These are phyloP conservation scores for Sialia sialis DNA, from an alignment of 2,113 vertebrate species.

Conservation along the genomic window DNA sequence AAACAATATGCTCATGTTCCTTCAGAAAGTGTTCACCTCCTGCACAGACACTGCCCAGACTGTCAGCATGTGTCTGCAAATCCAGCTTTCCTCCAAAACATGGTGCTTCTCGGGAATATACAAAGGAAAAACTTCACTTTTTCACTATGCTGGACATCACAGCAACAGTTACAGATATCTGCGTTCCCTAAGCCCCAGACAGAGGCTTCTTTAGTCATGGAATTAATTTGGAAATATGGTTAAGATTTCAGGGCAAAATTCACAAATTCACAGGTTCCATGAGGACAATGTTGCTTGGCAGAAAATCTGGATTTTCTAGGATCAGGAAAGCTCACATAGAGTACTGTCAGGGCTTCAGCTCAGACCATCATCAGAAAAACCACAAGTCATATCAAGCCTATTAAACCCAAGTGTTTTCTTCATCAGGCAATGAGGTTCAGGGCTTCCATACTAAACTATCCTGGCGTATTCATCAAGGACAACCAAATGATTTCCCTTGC, in stretches of 20 bases:
- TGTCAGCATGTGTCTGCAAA: background rate
- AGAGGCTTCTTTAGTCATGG: background rate
- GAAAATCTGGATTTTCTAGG: background rate
- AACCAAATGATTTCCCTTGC: background rate
- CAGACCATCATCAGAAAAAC: background rate
- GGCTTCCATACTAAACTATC: background rate
- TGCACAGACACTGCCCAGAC: background rate
- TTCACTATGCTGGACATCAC: background rate
- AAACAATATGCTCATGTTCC: accelerated
- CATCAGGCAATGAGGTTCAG: background rate
- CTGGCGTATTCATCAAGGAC: background rate
- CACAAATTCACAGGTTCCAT: accelerated
- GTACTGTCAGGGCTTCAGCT: background rate
- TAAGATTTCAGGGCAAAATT: background rate
- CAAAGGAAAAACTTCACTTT: background rate
- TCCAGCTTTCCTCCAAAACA: background rate
- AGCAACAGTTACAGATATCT: accelerated
- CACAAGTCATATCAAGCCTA: background rate
- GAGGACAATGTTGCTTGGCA: accelerated
- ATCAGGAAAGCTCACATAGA: background rate
- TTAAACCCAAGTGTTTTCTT: background rate
- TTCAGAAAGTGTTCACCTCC: background rate
- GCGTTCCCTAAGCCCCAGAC: no score
- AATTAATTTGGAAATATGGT: background rate
- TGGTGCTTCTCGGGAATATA: background rate